These are phyloP conservation scores for Brachypodius melanocephalos DNA, from an alignment of 2,113 vertebrate species.

Conservation along the genomic window DNA sequence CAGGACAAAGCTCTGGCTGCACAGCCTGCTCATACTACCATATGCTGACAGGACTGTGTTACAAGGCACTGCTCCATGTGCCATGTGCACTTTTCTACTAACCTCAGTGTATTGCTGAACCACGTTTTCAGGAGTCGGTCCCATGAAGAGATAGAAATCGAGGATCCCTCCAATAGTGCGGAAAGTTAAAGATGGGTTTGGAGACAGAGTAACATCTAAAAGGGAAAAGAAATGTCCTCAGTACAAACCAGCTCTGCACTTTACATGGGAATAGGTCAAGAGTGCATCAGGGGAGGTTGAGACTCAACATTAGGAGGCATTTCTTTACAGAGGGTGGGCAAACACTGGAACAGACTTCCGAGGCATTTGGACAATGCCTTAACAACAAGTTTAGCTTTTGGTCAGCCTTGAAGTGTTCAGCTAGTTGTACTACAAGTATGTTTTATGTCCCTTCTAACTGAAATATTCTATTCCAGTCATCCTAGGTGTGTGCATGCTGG, in stretches of 20 bases:
- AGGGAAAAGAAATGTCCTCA: not conserved
- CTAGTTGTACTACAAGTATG: not conserved
- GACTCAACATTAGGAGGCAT: not conserved
- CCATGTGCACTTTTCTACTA: not conserved
- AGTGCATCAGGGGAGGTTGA: not conserved
- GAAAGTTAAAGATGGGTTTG: constrained; percentile 61
- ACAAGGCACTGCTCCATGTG: not conserved
- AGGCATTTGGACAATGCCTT: not conserved
- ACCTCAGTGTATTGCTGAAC: constrained; percentile 83
- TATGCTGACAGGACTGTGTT: too few relatives aligned
- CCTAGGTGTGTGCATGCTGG: not conserved
- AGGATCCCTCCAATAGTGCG: constrained; percentile 47
- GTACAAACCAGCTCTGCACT: not conserved
- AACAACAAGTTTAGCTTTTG: not conserved
- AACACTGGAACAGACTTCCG: not conserved
- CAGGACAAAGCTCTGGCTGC: not conserved
- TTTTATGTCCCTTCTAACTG: not conserved
- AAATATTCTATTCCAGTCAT: not conserved
- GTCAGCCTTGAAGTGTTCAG: not conserved
- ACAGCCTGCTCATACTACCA: not conserved
- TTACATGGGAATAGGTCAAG: not conserved
- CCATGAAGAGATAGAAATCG: constrained; percentile 84
- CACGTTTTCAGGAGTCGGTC: constrained; percentile 81
- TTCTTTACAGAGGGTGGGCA: not conserved
- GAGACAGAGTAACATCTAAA: constrained; percentile 53